These are phyloP conservation scores for Epinephelus lanceolatus DNA, from an alignment of 2,113 vertebrate species.

Conservation along the genomic window DNA sequence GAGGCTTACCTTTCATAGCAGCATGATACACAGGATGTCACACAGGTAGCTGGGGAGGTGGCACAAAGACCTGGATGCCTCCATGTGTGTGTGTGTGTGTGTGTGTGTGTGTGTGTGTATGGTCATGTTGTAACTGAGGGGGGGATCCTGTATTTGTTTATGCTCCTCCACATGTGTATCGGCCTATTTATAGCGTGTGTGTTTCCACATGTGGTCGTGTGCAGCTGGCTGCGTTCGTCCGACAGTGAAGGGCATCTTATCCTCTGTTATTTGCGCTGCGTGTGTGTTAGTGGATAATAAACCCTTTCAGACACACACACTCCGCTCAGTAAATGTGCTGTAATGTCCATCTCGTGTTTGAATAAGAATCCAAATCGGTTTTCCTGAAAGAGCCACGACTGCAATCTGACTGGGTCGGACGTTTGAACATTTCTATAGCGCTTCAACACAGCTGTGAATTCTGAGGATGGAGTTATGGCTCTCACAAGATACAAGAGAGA, in stretches of 20 bases:
- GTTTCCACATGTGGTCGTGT: neutral
- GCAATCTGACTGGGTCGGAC: neutral
- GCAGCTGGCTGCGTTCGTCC: neutral
- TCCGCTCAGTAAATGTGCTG: neutral
- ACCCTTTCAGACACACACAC: neutral
- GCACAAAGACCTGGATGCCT: slow-evolving; percentile 53
- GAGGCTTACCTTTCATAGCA: slow-evolving; percentile 68
- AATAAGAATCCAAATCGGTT: neutral
- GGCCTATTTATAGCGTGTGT: neutral
- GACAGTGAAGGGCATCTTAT: slow-evolving; percentile 25
- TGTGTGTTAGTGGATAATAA: neutral
- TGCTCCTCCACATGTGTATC: neutral
- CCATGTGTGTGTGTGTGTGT: slow-evolving; percentile 33
- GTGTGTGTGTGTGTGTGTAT: slow-evolving; percentile 21
- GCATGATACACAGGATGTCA: slow-evolving; percentile 65
- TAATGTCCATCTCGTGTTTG: neutral
- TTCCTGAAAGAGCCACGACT: neutral
- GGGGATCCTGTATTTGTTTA: slow-evolving; percentile 52
- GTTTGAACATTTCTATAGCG: neutral
- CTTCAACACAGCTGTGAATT: neutral
- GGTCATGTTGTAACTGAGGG: slow-evolving; percentile 17
- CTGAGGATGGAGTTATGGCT: neutral
- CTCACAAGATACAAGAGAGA: neutral
- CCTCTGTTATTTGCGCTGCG: neutral
- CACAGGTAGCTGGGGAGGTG: slow-evolving; percentile 61